Evolutionary conservation across 64 coral and sea anemone genomes (phyloP).

Genomic region (Stylophora pistillata): DNA sequence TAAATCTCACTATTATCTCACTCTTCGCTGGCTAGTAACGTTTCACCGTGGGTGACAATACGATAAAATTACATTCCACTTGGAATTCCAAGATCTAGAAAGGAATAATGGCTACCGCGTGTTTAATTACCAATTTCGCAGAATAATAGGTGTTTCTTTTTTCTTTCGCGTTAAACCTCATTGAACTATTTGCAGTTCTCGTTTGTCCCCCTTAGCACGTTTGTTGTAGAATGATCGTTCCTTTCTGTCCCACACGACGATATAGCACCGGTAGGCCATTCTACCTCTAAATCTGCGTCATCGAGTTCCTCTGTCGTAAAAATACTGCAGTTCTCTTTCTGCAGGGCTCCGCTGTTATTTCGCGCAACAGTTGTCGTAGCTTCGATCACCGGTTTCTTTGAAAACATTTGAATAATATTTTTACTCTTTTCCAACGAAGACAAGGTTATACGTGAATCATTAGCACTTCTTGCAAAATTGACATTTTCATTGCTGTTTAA

Average conservation of each 20-base stretch:
- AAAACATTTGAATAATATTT: constrained; percentile 28
- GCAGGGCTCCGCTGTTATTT: background rate
- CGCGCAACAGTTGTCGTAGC: background rate
- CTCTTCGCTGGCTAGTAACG: too few species aligned
- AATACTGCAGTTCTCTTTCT: constrained; percentile 2
- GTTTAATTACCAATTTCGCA: background rate
- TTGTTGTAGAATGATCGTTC: background rate
- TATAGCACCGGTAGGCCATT: constrained; percentile 53
- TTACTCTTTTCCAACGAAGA: constrained; percentile 19
- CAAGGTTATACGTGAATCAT: background rate
- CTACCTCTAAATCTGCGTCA: constrained; percentile 71
- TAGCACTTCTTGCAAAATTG: background rate
- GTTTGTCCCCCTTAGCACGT: background rate
- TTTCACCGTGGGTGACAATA: too few species aligned
- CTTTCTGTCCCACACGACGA: background rate
- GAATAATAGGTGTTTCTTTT: background rate
- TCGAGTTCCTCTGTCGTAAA: constrained; percentile 83
- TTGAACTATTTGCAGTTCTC: background rate
- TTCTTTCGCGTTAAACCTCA: background rate
- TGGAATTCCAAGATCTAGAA: too few species aligned
- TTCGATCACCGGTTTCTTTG: background rate
- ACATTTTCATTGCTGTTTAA: constrained; percentile 6
- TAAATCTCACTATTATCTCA: too few species aligned
- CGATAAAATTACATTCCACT: too few species aligned
- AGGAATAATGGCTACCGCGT: too few species aligned